Base-by-base conservation (phyloP, 1,140 invertebrate genomes). In the Cotesia glomerata region DNA sequence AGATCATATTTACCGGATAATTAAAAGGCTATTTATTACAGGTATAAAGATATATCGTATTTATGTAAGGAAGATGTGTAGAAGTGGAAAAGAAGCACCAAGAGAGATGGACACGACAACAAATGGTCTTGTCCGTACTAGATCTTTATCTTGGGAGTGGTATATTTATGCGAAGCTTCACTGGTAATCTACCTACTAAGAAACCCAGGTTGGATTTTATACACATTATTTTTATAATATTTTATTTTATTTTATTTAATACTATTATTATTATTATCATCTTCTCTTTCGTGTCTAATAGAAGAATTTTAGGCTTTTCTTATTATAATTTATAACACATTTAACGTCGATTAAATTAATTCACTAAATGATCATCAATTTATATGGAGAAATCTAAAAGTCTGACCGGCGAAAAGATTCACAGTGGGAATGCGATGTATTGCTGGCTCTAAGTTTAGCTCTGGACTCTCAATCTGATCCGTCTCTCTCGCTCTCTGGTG, bases 61-160 rank as follows among this genome's bases (percentile, higher is more conserved):
- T 49, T 51, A 65, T 65, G 65, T 67, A 67, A 67, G 45, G 34
- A 49, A 51, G 49, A 67, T 67, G 39, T 54, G 65, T 54, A 54
- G 63, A 26, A 14, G 32, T 59, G 7, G 59, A 32, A 71, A 34
- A 56, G 59, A 36, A 56, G 35, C 13, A 65, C 73, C 72, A 75
- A 74, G 74, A 82, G 78, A 81, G 72, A 81, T 79, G 75, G 78
- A 81, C 80, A 77, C 68, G 74, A 76, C 80, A 82, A 86, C 82
- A 86, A 86, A 86, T 86, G 83, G 81, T 81, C 78, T 80, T 81
- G 78, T 76, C 73, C 71, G 76, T 76, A 73, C 75, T 61, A 82
- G 84, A 86, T 86, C 75, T 75, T 79, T 84, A 86, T 86, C 85
- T 81, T 75, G 73, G 67, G 71, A 78, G 79, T 78, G 76, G 81